Evolutionary conservation across 2,113 vertebrate species (phyloP).

Genomic region (Bothrops jararaca): DNA sequence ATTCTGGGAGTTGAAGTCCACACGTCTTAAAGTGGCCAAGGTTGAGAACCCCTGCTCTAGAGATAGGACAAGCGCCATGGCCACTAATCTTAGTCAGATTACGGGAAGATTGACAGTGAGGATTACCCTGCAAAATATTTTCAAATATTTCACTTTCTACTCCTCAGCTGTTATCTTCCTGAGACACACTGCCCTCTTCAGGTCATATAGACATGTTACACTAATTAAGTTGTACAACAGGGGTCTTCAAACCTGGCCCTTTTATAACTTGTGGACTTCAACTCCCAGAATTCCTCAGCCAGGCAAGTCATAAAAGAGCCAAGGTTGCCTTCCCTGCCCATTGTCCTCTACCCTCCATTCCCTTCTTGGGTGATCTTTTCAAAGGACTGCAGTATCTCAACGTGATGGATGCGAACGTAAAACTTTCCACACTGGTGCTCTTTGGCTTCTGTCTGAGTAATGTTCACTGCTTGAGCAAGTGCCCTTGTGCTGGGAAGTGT

Average conservation of each 20-base stretch:
- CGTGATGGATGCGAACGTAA: slow-evolving; percentile 35
- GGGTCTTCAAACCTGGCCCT: too few relatives aligned
- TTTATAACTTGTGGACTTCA: too few relatives aligned
- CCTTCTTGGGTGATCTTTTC: neutral
- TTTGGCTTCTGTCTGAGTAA: neutral
- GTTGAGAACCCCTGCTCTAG: too few relatives aligned
- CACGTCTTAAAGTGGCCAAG: too few relatives aligned
- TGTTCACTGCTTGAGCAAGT: neutral
- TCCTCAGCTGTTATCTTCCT: neutral
- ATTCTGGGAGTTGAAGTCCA: too few relatives aligned
- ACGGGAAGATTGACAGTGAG: neutral
- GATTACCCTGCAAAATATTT: neutral
- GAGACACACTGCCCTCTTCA: slow-evolving; percentile 3
- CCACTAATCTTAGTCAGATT: neutral
- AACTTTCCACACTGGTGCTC: slow-evolving; percentile 17
- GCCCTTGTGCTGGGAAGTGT: slow-evolving; percentile 24
- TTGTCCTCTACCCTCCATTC: neutral
- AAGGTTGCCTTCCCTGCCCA: neutral
- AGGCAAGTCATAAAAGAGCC: too few relatives aligned
- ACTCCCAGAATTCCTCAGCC: too few relatives aligned
- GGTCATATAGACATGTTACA: neutral
- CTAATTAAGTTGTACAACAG: neutral
- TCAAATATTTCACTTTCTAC: too few relatives aligned
- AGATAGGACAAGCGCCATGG: neutral
- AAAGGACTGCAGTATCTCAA: neutral